Base-by-base conservation (phyloP, 1,140 invertebrate genomes). In the Drosophila nasuta region DNA sequence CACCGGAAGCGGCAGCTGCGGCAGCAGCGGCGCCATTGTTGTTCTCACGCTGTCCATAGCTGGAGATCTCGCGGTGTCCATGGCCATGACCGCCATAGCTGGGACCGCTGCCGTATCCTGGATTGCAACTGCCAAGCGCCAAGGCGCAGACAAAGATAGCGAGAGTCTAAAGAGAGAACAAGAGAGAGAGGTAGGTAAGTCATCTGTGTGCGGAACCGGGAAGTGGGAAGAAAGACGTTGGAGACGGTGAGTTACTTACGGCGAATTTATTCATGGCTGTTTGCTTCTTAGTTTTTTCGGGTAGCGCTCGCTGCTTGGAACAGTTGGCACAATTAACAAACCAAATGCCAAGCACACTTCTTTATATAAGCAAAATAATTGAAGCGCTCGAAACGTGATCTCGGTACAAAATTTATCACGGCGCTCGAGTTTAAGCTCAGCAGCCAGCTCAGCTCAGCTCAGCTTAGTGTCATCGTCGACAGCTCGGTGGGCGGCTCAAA, bases 291-390 rank as follows among this genome's bases (percentile, higher is more conserved):
- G 66, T 65, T 73, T 66, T 62, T 77, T 73, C 38, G 59, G 57
- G 57, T 45, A 71, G 77, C 75, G 70, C 75, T 80, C 41, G 75
- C 69, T 82, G 80, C 76, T 88, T 77, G 85, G 48, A 71, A 82
- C 83, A 88, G 85, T 88, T 87, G 80, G 83, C 83, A 88, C 83
- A 88, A 87, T 87, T 89, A 89, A 89, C 85, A 89, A 85, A 81
- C 80, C 77, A 85, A 81, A 72, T 74, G 85, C 75, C 69, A 79
- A 81, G 85, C 85, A 89, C 81, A 85, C 81, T 89, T 89, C 85
- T 89, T 88, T 89, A 79, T 89, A 89, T 89, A 89, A 85, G 85
- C 85, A 85, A 89, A 78, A 74, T 68, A 73, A 85, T 85, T 89
- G 77, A 72, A 72, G 77, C 73, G 76, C 77, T 85, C 85, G 72